These are phyloP conservation scores for Thumatha senex DNA, from an alignment of 2,888 invertebrate species.

Conservation along the genomic window DNA sequence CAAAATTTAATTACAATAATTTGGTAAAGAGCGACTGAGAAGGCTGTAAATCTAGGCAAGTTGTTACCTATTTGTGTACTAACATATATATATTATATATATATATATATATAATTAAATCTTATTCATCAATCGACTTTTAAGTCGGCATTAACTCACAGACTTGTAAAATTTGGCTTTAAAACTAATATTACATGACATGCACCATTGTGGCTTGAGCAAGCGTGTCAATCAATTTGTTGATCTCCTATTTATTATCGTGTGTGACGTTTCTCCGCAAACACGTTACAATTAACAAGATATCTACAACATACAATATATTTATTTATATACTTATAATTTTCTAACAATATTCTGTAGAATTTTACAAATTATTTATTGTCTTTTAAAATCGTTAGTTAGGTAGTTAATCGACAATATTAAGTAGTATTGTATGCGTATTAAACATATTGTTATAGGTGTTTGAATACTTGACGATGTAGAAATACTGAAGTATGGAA, in stretches of 20 bases:
- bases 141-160: slow-evolving; percentile 81
- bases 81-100: too few species aligned
- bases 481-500: slow-evolving; percentile 31
- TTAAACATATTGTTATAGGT: slow-evolving; percentile 57
- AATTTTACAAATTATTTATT: slow-evolving; percentile 75
- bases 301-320: slow-evolving; percentile 61
- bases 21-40: slow-evolving; percentile 50
- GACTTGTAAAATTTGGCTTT: slow-evolving; percentile 83
- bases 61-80: slow-evolving; percentile 80
- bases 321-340: slow-evolving; percentile 69
- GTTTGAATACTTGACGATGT: slow-evolving; percentile 40
- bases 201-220: slow-evolving; percentile 74
- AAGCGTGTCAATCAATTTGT: slow-evolving; percentile 76
- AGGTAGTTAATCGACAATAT: slow-evolving; percentile 63
- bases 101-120: slow-evolving; percentile 63
- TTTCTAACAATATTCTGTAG: slow-evolving; percentile 80
- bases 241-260: slow-evolving; percentile 69
- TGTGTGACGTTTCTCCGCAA: slow-evolving; percentile 47
- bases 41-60: slow-evolving; percentile 74
- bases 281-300: slow-evolving; percentile 66
- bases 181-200: slow-evolving; percentile 76
- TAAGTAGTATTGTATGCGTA: slow-evolving; percentile 63
- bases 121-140: slow-evolving; percentile 73
- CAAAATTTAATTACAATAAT: slow-evolving; percentile 17
- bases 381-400: slow-evolving; percentile 62